Percentiles rank a stretch among this genome's conserved stretches.
Evolutionary conservation across 2,113 vertebrate genomes (phyloP).

Genomic region (Grammomys surdaster): DNA sequence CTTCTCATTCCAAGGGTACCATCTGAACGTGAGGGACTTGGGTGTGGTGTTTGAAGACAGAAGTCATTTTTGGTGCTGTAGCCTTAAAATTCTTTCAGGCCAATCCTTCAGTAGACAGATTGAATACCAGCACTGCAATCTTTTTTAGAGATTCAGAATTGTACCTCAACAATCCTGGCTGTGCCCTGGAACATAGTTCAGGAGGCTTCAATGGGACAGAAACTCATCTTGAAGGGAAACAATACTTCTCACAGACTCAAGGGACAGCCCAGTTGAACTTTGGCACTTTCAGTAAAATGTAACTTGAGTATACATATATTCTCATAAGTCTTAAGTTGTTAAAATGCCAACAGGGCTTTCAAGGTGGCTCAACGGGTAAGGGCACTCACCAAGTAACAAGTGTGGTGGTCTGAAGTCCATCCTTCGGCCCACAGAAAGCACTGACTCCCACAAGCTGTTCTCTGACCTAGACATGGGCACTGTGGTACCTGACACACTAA

Average conservation of each 20-base stretch:
- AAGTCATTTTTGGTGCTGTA: background rate
- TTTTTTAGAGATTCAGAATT: constrained; percentile 42
- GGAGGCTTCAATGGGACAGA: background rate
- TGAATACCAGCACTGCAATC: background rate
- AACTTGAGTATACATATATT: background rate
- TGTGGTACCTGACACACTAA: background rate
- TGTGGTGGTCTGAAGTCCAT: background rate
- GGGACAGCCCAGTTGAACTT: background rate
- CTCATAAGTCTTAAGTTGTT: background rate
- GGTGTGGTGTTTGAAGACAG: background rate
- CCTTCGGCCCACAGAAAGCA: background rate
- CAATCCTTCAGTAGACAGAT: background rate
- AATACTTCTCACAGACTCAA: background rate
- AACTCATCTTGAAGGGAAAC: constrained; percentile 33
- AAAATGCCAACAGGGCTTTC: background rate
- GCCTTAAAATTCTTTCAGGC: constrained; percentile 29
- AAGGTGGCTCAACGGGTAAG: background rate
- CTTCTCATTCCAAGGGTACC: background rate
- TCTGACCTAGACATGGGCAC: background rate
- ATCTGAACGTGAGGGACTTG: background rate
- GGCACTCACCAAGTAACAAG: background rate
- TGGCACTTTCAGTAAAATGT: constrained; percentile 49
- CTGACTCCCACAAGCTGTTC: background rate
- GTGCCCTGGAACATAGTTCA: background rate
- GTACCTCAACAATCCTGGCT: background rate